These are phyloP conservation scores for Trochalopteron elliotii DNA, from an alignment of 2,113 vertebrate genomes.

Conservation along the genomic window DNA sequence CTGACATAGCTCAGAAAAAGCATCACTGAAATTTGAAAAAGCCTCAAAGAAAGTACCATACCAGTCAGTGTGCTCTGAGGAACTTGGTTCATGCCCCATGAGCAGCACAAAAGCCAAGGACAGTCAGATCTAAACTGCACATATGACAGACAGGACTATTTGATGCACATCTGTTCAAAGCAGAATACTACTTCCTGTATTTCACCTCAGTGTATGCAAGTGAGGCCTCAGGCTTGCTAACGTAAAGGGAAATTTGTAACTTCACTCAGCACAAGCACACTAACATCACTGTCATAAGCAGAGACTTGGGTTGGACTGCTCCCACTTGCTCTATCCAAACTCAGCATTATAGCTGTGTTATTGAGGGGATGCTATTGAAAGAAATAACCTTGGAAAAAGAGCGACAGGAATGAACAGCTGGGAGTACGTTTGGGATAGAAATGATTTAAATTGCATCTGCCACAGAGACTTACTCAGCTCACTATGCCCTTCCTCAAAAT, in stretches of 20 bases:
- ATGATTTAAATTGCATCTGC: neutral
- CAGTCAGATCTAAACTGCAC: neutral
- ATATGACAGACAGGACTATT: neutral
- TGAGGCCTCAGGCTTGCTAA: neutral
- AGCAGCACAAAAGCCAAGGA: neutral
- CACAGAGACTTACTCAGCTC: neutral
- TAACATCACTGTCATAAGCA: neutral
- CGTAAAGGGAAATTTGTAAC: neutral
- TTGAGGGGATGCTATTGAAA: neutral
- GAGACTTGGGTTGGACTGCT: neutral
- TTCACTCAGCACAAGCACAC: neutral
- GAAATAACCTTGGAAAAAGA: neutral
- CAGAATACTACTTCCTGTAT: neutral
- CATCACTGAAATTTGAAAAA: neutral
- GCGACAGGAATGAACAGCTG: neutral
- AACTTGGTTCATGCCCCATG: accelerated
- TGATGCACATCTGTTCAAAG: neutral
- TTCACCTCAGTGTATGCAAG: neutral
- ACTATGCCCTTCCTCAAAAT: neutral
- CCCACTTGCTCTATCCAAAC: neutral
- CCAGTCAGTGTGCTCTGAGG: neutral
- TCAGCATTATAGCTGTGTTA: neutral
- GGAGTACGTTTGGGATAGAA: neutral
- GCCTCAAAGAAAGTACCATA: neutral
- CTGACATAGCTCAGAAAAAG: neutral